phyloP scores from a whole-genome alignment of 2,888 invertebrate species.

The Plusia festucae region DNA sequence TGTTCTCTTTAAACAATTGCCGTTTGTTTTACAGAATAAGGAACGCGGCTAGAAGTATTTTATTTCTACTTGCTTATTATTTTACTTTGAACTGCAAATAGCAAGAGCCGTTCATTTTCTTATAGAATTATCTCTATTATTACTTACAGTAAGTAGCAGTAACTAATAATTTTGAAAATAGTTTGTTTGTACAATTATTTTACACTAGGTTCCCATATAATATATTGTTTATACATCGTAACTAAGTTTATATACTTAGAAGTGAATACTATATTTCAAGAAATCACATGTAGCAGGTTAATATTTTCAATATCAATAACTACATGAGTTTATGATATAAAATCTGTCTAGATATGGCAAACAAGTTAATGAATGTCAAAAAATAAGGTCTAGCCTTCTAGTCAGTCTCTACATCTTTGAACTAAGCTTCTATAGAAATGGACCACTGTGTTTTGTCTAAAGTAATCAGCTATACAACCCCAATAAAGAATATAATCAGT shows the following conservation, averaged over 20 bases:
- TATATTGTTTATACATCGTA: too few relatives aligned
- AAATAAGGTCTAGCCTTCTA: constrained; percentile 20
- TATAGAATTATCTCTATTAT: constrained; percentile 18
- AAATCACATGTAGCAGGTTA: too few relatives aligned
- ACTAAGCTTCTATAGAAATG: not conserved
- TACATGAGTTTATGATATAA: not conserved
- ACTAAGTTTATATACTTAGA: too few relatives aligned
- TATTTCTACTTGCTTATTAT: constrained; percentile 43
- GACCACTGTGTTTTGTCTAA: constrained; percentile 21
- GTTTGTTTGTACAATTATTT: not conserved
- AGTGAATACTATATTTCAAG: too few relatives aligned
- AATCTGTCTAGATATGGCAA: not conserved
- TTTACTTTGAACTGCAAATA: constrained; percentile 22
- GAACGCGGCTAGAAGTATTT: constrained; percentile 47
- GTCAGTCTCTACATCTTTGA: constrained; percentile 15
- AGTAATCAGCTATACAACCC: constrained; percentile 54
- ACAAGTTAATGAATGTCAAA: not conserved
- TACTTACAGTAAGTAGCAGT: constrained; percentile 17
- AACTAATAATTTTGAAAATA: too few relatives aligned
- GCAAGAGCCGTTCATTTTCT: constrained; percentile 33
- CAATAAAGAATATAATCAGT: constrained; percentile 43
- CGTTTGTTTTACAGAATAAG: constrained; percentile 61
- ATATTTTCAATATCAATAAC: too few relatives aligned
- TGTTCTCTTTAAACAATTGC: constrained; percentile 83
- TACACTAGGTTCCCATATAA: not conserved